phyloP scores from a whole-genome alignment of 1,140 invertebrate species.

The Bilobella aurantiaca region DNA sequence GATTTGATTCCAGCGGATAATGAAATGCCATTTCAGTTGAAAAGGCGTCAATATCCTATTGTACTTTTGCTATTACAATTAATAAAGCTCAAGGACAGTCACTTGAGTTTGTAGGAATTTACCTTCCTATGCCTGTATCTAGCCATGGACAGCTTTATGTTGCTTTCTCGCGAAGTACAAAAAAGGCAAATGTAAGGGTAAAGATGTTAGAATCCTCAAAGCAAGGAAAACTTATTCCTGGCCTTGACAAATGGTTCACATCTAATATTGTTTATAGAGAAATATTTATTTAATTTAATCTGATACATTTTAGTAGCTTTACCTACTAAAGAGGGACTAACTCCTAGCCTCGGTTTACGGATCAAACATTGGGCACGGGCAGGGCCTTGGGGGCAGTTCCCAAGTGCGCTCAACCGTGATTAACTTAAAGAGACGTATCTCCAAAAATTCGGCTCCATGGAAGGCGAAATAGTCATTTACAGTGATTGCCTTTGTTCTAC shows the following conservation, averaged over 20 bases:
- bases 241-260: background rate
- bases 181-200: background rate
- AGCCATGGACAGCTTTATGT: conserved; percentile 41
- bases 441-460: no score
- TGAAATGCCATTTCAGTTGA: conserved; percentile 41
- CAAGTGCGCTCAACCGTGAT: no score
- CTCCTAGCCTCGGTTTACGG: no score
- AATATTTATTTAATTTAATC: no score
- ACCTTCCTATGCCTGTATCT: conserved; percentile 35
- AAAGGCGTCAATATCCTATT: conserved; percentile 42
- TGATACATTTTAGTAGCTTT: no score
- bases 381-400: no score
- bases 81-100: conserved; percentile 46
- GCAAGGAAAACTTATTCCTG: background rate
- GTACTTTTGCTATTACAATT: conserved; percentile 46
- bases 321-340: no score
- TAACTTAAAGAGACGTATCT: no score
- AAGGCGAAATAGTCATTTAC: no score
- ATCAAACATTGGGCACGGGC: no score
- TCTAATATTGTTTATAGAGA: conserved; percentile 1
- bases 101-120: conserved; percentile 37
- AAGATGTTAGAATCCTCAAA: background rate
- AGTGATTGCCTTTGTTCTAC: no score
- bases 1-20: conserved; percentile 16
- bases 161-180: conserved; percentile 31